Conservation (phyloP, 37 sponge, comb jelly and placozoan genomes). For the Dysidea cf. avara region DNA sequence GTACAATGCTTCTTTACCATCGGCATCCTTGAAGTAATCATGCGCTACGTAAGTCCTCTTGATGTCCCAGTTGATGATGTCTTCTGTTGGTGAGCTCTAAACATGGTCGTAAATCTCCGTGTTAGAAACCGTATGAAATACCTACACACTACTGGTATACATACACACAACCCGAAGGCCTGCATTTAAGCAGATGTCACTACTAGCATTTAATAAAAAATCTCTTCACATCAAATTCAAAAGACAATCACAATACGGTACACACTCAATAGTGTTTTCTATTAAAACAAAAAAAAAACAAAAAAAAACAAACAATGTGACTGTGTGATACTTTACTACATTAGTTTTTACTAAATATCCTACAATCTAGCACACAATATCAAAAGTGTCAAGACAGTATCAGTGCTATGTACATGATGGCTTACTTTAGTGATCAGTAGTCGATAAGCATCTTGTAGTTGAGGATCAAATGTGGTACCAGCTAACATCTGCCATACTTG, state of each 20-base stretch:
- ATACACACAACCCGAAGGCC: not conserved
- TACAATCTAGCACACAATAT: not conserved
- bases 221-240: too few species aligned
- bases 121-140: too few species aligned
- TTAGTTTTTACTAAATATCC: not conserved
- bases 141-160: too few species aligned
- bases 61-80: slow-evolving; percentile 90
- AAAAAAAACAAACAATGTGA: too few species aligned
- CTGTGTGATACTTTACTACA: not conserved
- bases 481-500: slow-evolving; percentile 91
- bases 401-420: not conserved
- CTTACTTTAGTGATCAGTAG: slow-evolving; percentile 78
- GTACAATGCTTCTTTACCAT: slow-evolving; percentile 61
- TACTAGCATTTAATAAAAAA: not conserved
- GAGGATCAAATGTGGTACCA: slow-evolving; percentile 65
- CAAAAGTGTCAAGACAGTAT: not conserved
- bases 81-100: slow-evolving; percentile 83
- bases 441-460: slow-evolving; percentile 78
- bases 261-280: too few species aligned
- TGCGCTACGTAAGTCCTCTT: slow-evolving; percentile 93
- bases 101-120: too few species aligned
- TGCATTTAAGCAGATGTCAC: not conserved
- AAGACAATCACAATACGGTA: too few species aligned
- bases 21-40: slow-evolving; percentile 74
- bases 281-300: not conserved